Conservation (phyloP, 1,140 invertebrate species). For the Drosophila malerkotliana region DNA sequence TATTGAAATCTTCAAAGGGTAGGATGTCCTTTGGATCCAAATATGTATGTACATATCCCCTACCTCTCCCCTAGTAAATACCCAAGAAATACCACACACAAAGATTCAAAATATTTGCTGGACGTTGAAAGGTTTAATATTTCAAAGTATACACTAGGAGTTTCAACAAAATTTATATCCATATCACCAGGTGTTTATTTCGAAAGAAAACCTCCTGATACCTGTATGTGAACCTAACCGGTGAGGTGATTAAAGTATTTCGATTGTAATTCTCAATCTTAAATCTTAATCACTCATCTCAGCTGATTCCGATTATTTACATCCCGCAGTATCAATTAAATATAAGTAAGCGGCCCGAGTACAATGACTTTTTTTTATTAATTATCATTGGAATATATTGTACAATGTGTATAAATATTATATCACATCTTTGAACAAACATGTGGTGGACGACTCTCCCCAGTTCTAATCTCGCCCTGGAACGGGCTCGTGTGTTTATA, state of each 20-base stretch:
- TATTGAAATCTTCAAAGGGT: too few relatives aligned
- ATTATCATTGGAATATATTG: slow-evolving; percentile 28
- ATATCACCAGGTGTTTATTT: too few relatives aligned
- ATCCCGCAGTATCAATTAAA: slow-evolving; percentile 49
- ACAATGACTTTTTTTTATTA: slow-evolving; percentile 52
- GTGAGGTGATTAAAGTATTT: neutral
- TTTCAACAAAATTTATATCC: too few relatives aligned
- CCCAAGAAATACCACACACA: too few relatives aligned
- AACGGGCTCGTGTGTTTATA: slow-evolving; percentile 39
- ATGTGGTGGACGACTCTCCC: too few relatives aligned
- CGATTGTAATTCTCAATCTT: slow-evolving; percentile 3
- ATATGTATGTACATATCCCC: too few relatives aligned
- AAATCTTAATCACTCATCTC: slow-evolving; percentile 49
- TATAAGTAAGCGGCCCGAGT: slow-evolving; percentile 17
- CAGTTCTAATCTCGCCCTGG: slow-evolving; percentile 21
- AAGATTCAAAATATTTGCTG: too few relatives aligned
- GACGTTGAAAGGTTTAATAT: too few relatives aligned
- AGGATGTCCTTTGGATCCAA: too few relatives aligned
- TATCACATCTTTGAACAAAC: slow-evolving; percentile 17
- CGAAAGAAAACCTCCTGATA: neutral
- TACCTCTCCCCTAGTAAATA: too few relatives aligned
- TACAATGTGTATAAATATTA: slow-evolving; percentile 23
- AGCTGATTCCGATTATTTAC: slow-evolving; percentile 41
- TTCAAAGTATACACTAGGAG: too few relatives aligned
- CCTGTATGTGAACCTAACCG: too few relatives aligned